A percentile compares a stretch with the other conserved stretches of the same genome.
phyloP scores from a whole-genome alignment of 2,113 vertebrate genomes.

The rabbit (Oryctolagus cuniculus) region mOryCun1.1 NC_091447.1:39295501-39296000 shows the following conservation, averaged over 20 bases:
- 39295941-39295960: not conserved
- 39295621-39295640: not conserved
- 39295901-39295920: not conserved
- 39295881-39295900: not conserved
- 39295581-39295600: not conserved
- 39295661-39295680: not conserved
- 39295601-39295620: not conserved
- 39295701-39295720: too few species aligned
- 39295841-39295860: slow-evolving; percentile 24
- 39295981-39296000: not conserved
- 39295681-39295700: not conserved
- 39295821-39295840: not conserved
- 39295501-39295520: not conserved
- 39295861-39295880: not conserved
- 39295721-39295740: not conserved
- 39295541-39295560: slow-evolving; percentile 15
- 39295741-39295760: slow-evolving; percentile 10
- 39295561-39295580: slow-evolving; percentile 5
- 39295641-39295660: not conserved
- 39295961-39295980: not conserved
- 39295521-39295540: slow-evolving; percentile 25
- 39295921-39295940: not conserved
- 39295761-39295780: not conserved
- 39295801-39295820: not conserved
- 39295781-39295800: not conserved